Conservation (phyloP, 2,113 vertebrate species). For the Ailurus styani region DNA sequence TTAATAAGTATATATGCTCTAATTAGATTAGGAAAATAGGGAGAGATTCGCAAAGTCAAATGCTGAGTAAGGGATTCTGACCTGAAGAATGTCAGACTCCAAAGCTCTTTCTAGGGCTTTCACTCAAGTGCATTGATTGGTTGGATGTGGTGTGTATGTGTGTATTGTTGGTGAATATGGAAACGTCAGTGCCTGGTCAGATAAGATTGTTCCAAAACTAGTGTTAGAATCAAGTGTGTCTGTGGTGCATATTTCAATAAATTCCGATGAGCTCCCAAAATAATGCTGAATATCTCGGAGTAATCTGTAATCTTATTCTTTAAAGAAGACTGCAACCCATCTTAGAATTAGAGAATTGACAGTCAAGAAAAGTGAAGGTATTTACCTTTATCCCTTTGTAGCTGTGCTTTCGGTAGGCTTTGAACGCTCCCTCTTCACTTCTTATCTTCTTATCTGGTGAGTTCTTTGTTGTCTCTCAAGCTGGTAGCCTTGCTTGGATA, state of each 20-base stretch:
- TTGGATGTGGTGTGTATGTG: not conserved
- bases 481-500: not conserved
- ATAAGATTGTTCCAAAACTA: not conserved
- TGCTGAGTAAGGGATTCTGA: not conserved
- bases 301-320: not conserved
- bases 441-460: not conserved
- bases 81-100: not conserved
- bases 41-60: not conserved
- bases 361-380: not conserved
- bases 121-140: not conserved
- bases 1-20: not conserved
- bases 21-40: not conserved
- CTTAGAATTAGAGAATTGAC: not conserved
- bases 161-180: not conserved
- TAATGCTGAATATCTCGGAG: not conserved
- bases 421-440: not conserved
- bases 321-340: not conserved
- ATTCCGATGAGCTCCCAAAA: not conserved
- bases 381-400: not conserved
- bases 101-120: not conserved
- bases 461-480: not conserved
- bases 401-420: not conserved
- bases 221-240: conserved; percentile 5
- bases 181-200: not conserved
- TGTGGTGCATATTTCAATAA: not conserved